Percentiles rank a stretch among this genome's conserved stretches.
Evolutionary conservation across 2,888 invertebrate species (phyloP).

Genomic region (Margaritifera margaritifera): DNA sequence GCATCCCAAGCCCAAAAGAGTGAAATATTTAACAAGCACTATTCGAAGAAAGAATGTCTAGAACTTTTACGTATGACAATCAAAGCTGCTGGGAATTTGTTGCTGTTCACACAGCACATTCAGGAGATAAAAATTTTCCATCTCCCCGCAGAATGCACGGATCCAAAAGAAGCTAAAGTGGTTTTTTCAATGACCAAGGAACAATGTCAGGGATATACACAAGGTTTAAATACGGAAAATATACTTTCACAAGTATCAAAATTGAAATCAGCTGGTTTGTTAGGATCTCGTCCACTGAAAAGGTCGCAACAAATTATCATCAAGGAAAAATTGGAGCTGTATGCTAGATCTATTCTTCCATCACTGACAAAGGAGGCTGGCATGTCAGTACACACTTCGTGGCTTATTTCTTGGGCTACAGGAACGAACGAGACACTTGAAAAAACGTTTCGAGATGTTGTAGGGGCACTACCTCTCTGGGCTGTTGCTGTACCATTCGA

Average conservation of each 20-base stretch:
- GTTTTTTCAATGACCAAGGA: conserved; percentile 8
- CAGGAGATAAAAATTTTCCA: conserved; percentile 54
- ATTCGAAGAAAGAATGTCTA: conserved; percentile 51
- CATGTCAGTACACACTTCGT: conserved; percentile 3
- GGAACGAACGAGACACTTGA: conserved; percentile 8
- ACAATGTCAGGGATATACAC: no score
- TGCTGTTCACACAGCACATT: conserved; percentile 69
- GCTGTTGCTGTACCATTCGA: conserved; percentile 55
- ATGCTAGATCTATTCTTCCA: no score
- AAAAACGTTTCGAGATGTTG: neutral
- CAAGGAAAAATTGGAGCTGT: no score
- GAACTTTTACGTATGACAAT: conserved; percentile 54
- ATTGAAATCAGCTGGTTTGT: no score
- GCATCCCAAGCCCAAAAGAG: conserved; percentile 53
- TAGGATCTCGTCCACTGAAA: no score
- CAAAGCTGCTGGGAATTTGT: conserved; percentile 55
- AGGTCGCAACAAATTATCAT: no score
- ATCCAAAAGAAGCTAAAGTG: conserved; percentile 7
- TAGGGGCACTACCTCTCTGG: conserved; percentile 47
- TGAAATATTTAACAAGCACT: conserved; percentile 52
- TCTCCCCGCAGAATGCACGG: conserved; percentile 24
- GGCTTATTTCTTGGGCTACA: conserved; percentile 28
- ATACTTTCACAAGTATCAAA: conserved; percentile 2
- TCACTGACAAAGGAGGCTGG: no score
- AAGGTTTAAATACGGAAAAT: no score